Evolutionary conservation across 2,113 vertebrate genomes (phyloP).

Genomic region (Sterrhoptilus dennistouni): DNA sequence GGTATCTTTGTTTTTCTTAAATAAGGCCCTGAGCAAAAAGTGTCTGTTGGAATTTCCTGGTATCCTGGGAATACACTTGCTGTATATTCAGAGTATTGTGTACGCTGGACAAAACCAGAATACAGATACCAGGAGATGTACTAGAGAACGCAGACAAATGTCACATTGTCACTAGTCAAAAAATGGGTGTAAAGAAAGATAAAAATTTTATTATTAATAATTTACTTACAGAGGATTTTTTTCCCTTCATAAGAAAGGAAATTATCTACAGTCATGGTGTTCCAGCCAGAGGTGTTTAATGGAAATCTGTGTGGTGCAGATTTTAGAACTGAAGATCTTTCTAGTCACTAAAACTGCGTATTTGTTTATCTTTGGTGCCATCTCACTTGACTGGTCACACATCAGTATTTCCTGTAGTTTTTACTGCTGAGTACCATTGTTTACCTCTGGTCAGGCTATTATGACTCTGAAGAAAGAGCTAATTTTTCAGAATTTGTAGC

Average conservation of each 20-base stretch:
- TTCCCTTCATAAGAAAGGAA: not conserved
- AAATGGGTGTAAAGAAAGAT: not conserved
- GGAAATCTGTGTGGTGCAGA: not conserved
- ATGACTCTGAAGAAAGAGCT: not conserved
- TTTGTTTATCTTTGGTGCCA: not conserved
- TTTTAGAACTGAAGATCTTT: not conserved
- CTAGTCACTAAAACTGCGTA: not conserved
- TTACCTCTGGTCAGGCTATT: not conserved
- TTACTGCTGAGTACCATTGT: not conserved
- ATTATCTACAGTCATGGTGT: not conserved
- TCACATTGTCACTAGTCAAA: not conserved
- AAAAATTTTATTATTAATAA: not conserved
- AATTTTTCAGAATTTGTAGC: not conserved
- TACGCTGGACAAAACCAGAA: not conserved
- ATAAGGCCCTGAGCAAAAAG: not conserved
- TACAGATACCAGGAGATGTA: not conserved
- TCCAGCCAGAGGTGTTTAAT: not conserved
- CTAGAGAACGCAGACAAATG: not conserved
- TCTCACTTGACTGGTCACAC: not conserved
- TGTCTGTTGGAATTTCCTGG: constrained; percentile 12
- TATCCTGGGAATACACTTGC: not conserved
- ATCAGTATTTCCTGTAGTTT: not conserved
- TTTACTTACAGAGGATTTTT: not conserved
- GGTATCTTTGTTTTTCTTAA: constrained; percentile 31
- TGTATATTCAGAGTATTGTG: not conserved